Base-by-base conservation (phyloP, 2,888 invertebrate genomes). In the Napeogenes sylphis region DNA sequence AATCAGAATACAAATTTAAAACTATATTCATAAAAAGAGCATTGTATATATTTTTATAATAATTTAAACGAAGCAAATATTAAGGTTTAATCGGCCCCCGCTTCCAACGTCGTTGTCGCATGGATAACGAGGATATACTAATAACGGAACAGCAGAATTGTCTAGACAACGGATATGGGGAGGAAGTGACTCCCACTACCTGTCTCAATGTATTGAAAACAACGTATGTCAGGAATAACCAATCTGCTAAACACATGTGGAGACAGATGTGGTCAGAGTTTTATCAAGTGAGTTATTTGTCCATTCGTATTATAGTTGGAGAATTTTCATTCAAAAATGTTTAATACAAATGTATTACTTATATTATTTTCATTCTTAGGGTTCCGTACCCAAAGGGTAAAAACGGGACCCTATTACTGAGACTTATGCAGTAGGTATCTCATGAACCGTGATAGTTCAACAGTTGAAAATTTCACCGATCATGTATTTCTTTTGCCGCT, bases 51-150 rank as follows among this genome's bases (percentile, higher is more conserved):
- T 21, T 21, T 21, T 21, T 21, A 21, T 21, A 21, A 21, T 21
- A 21, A 21, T 21, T 21, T 21, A 0, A 0, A 21, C 21, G 21
- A 21, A 1, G 21, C 21, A 21, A 21, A 21, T 21, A 21, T 21
- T 21, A 21, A 70, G 87, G 87, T 47, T 61, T 85, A 14, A 82
- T 90, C 58, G 90, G 90, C 3, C 77, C 90, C 0, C 78, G 92
- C 61, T 82, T 92, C 53, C 78, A 84, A 66, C 84, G 87, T 59
- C 72, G 77, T 3, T 74, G 79, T 21, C 77, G 84, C 10, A 92
- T 92, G 92, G 92, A 92, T 64, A 91, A 87, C 66, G 91, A 92
- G 66, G 92, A 92, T 56, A 81, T 92, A 33, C 72, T 92, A 0
- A 74, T 91, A 35, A 84, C 84, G 0, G 79, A 81, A 55, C 68